These are phyloP conservation scores for Eulemur rubriventer DNA, from an alignment of 2,797 vertebrate species.

Conservation along the genomic window DNA sequence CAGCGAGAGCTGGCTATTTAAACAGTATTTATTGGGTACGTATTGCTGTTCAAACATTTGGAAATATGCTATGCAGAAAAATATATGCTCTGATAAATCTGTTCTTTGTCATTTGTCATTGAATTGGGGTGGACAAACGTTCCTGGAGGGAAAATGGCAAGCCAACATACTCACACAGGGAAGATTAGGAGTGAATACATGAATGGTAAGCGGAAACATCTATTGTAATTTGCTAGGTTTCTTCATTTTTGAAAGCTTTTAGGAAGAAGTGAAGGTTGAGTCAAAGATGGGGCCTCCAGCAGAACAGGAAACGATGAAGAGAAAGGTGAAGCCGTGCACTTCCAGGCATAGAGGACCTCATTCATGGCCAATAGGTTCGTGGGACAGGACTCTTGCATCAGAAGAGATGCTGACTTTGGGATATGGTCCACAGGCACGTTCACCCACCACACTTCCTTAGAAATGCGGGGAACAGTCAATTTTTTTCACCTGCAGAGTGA, in stretches of 20 bases:
- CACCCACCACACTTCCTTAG: neutral
- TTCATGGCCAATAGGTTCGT: neutral
- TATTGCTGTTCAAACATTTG: neutral
- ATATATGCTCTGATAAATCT: neutral
- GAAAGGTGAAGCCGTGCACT: neutral
- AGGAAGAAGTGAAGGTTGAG: neutral
- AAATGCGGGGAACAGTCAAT: neutral
- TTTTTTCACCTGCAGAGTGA: neutral
- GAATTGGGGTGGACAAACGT: neutral
- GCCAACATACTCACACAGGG: neutral
- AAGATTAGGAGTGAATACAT: neutral
- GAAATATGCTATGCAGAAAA: neutral
- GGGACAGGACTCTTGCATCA: neutral
- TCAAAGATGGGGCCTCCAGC: neutral
- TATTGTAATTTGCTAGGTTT: neutral
- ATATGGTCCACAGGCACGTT: neutral
- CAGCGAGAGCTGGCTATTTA: neutral
- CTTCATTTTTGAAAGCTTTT: constrained; percentile 17
- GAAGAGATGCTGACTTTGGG: neutral
- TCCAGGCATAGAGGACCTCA: neutral
- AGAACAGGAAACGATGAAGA: neutral
- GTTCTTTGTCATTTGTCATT: neutral
- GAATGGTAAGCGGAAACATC: neutral
- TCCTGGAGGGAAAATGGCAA: neutral
- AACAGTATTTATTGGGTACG: neutral